phyloP scores from a whole-genome alignment of 2,797 vertebrate species.

The Acrossocheilus wenchowensis region DNA sequence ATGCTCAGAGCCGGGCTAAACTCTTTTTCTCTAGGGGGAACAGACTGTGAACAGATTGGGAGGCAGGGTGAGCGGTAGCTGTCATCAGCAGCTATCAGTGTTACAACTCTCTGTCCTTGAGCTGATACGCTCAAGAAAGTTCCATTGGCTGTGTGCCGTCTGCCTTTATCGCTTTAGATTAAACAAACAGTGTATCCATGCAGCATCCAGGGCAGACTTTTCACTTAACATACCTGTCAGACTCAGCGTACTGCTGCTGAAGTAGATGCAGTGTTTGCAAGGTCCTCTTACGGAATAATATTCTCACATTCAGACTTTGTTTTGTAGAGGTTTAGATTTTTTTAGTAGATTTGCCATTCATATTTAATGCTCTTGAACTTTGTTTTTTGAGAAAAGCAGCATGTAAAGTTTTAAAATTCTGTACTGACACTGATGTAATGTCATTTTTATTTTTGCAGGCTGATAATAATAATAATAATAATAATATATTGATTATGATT shows the following conservation, averaged over 20 bases:
- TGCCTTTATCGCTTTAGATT: constrained; percentile 74
- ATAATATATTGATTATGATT: not conserved
- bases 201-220: constrained; percentile 52
- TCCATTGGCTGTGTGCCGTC: constrained; percentile 37
- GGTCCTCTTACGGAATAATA: not conserved
- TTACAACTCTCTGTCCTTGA: constrained; percentile 67
- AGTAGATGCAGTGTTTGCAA: not conserved
- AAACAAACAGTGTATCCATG: constrained; percentile 49
- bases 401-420: not conserved
- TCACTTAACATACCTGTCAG: constrained; percentile 55
- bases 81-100: constrained; percentile 74
- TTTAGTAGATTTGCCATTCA: not conserved
- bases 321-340: not conserved
- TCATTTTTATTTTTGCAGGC: not conserved
- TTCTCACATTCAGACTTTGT: not conserved
- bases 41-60: constrained; percentile 71
- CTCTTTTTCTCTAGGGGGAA: constrained; percentile 69
- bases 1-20: constrained; percentile 54
- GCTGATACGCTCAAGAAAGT: constrained; percentile 55
- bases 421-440: not conserved
- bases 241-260: constrained; percentile 26
- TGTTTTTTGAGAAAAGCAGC: not conserved
- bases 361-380: not conserved
- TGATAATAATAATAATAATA: not conserved
- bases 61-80: constrained; percentile 71